Evolutionary conservation across 2,113 vertebrate species (phyloP).

Genomic region (Elgaria multicarinata): DNA sequence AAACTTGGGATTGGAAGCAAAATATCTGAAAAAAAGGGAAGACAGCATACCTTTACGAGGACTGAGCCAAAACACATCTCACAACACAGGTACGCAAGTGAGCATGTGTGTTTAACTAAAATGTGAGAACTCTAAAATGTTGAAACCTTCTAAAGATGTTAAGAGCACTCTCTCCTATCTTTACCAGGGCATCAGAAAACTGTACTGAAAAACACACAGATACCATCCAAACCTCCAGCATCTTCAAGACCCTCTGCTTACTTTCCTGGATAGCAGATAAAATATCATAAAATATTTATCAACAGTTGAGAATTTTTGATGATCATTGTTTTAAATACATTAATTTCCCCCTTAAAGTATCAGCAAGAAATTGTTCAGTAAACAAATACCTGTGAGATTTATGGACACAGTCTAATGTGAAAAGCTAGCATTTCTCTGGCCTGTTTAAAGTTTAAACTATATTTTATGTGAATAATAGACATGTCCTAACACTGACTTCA

Average conservation of each 20-base stretch:
- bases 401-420: background rate
- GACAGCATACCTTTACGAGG: constrained; percentile 87
- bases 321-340: background rate
- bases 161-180: background rate
- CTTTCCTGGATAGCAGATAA: constrained; percentile 82
- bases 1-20: constrained; percentile 83
- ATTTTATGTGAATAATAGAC: background rate
- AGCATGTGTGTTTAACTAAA: rapidly evolving
- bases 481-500: background rate
- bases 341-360: background rate
- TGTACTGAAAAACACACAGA: constrained; percentile 41
- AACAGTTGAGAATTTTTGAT: rapidly evolving
- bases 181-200: constrained; percentile 79
- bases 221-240: constrained; percentile 29
- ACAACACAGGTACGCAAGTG: constrained; percentile 56
- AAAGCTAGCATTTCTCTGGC: background rate
- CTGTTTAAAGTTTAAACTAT: background rate
- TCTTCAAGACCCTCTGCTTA: constrained; percentile 82
- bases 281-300: background rate
- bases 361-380: constrained; percentile 16
- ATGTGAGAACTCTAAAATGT: background rate
- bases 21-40: constrained; percentile 91
- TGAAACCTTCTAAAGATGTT: background rate
- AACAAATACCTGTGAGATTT: background rate
- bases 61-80: constrained; percentile 81